These are phyloP conservation scores for Hoplias malabaricus DNA, from an alignment of 2,113 vertebrate genomes.

Conservation along the genomic window DNA sequence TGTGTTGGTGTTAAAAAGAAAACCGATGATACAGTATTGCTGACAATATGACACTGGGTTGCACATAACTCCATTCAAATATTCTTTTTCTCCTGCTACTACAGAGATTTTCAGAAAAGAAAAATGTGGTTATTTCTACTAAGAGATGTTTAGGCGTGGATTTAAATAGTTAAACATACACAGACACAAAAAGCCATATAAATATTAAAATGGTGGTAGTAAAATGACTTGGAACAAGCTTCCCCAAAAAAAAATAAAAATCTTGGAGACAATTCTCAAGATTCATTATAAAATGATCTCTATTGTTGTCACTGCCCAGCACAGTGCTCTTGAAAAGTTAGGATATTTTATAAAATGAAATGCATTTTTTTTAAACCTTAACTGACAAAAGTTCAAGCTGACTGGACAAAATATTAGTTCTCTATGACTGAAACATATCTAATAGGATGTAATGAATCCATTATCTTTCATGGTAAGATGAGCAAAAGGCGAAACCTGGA, in stretches of 20 bases:
- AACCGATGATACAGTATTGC: neutral
- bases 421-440: too few relatives aligned
- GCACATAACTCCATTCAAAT: neutral
- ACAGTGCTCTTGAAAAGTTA: too few relatives aligned
- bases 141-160: conserved; percentile 10
- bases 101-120: too few relatives aligned
- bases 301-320: conserved; percentile 70
- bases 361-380: too few relatives aligned
- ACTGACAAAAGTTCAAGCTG: too few relatives aligned
- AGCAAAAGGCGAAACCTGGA: too few relatives aligned
- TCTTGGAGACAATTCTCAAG: conserved; percentile 42
- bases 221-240: neutral
- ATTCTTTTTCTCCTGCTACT: too few relatives aligned
- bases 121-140: neutral
- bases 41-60: neutral
- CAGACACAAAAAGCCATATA: conserved; percentile 25
- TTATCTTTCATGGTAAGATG: too few relatives aligned
- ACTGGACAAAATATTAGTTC: too few relatives aligned
- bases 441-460: too few relatives aligned
- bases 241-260: neutral
- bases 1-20: neutral
- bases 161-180: conserved; percentile 34
- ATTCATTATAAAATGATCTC: conserved; percentile 43
- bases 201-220: conserved; percentile 6
- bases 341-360: too few relatives aligned